Percentiles rank a stretch among this genome's conserved stretches.
phyloP scores from a whole-genome alignment of 1,140 invertebrate species.

The Semibalanus balanoides region DNA sequence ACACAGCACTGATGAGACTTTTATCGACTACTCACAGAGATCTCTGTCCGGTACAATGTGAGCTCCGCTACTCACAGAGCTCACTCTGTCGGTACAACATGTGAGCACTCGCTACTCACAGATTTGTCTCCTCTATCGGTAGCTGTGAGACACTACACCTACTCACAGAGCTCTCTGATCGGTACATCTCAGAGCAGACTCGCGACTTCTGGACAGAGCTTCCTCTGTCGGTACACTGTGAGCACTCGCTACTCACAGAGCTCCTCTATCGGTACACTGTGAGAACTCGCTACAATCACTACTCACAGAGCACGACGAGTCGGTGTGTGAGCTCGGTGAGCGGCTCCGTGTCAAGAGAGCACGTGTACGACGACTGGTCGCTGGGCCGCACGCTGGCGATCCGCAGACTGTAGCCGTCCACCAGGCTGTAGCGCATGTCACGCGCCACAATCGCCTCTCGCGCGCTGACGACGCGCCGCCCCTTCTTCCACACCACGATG shows the following conservation, averaged over 20 bases:
- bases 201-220: too few species aligned
- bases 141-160: too few species aligned
- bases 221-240: too few species aligned
- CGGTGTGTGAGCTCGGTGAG: neutral
- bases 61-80: too few species aligned
- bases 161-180: too few species aligned
- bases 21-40: too few species aligned
- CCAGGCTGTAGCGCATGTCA: neutral
- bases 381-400: neutral
- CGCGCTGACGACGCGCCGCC: neutral
- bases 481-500: neutral
- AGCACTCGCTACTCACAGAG: neutral
- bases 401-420: neutral
- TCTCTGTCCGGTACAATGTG: too few species aligned
- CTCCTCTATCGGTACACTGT: neutral
- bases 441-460: neutral
- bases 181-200: too few species aligned
- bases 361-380: neutral
- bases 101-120: too few species aligned
- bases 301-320: neutral
- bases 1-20: too few species aligned
- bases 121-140: too few species aligned
- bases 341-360: neutral
- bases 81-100: too few species aligned
- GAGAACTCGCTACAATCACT: neutral